Base-by-base conservation (phyloP, 2,113 vertebrate species). In the Chamaea fasciata region DNA sequence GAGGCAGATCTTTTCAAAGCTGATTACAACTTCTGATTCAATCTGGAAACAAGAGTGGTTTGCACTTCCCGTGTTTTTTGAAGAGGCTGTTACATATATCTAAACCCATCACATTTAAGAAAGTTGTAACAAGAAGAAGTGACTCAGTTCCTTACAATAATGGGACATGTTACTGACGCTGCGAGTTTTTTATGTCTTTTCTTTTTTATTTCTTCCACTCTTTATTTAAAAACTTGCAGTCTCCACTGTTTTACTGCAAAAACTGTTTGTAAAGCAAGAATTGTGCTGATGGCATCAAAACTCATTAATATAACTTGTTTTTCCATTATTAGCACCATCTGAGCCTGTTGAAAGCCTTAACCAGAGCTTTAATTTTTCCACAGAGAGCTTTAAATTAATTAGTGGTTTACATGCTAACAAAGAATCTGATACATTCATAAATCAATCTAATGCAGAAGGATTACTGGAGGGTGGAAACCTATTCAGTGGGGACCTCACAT, bases 381-480 rank as follows among this genome's bases (percentile, higher is more conserved):
- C 96, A 93, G 97, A 98, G 98, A 97, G 97, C 97, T 98, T 98
- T 98, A 99, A 99, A 99, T 99, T 98, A 99, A 99, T 99, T 98
- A 99, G 96, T 96, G 97, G 94, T 97, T 98, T 97, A 97, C 95
- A 98, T 96, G 95, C 96, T 97, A 98, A 98, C 97, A 98, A 98
- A 98, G 98, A 98, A 96, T 91, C 90, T 97, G 97, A 97, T 98
- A 97, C 92, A 97, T 97, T 95, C 98, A 98, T 98, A 98, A 98
- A 98, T 98, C 98, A 98, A 97, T 97, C 95, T 87, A 57, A 96
- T 83, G 96, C 83, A 95, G 95, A 95, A 98, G 94, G 95, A 97
- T 97, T 97, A 97, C 81, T 65, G 35, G 95, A 85, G 90, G 92
- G 96, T 97, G 94, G 95, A 96, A 85, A 65, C 89, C 95, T 98